A percentile compares a stretch with the other conserved stretches of the same genome.
phyloP scores from a whole-genome alignment of 2,113 vertebrate genomes.

The Mormoops blainvillei region DNA sequence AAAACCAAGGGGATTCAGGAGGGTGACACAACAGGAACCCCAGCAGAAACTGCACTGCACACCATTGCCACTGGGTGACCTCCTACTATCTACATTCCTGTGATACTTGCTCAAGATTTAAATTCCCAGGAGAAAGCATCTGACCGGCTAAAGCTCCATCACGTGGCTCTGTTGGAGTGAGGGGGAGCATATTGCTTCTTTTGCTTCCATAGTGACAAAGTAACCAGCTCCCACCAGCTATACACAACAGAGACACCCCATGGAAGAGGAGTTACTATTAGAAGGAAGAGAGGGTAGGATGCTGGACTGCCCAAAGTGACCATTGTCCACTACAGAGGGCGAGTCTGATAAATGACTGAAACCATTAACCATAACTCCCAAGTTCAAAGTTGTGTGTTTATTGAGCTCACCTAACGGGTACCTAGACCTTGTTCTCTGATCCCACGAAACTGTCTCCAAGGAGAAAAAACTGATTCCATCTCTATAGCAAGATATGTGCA shows the following conservation, averaged over 20 bases:
- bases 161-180: neutral
- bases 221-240: neutral
- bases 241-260: neutral
- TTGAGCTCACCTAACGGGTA: neutral
- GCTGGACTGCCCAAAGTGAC: neutral
- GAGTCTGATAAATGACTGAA: neutral
- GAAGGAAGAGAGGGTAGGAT: neutral
- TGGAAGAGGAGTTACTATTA: neutral
- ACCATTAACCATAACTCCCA: neutral
- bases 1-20: neutral
- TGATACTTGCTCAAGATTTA: neutral
- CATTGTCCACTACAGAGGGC: neutral
- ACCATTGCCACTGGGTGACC: neutral
- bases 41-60: neutral
- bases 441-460: neutral
- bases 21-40: neutral
- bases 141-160: neutral
- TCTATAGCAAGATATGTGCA: too few relatives aligned
- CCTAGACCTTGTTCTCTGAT: neutral
- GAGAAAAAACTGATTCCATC: neutral
- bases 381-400: neutral
- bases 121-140: neutral
- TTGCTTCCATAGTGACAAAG: neutral
- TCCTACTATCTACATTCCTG: rapidly evolving
- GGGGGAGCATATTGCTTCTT: neutral